Evolutionary conservation across 2,888 invertebrate genomes (phyloP).

Genomic region (Athrips mouffetella): DNA sequence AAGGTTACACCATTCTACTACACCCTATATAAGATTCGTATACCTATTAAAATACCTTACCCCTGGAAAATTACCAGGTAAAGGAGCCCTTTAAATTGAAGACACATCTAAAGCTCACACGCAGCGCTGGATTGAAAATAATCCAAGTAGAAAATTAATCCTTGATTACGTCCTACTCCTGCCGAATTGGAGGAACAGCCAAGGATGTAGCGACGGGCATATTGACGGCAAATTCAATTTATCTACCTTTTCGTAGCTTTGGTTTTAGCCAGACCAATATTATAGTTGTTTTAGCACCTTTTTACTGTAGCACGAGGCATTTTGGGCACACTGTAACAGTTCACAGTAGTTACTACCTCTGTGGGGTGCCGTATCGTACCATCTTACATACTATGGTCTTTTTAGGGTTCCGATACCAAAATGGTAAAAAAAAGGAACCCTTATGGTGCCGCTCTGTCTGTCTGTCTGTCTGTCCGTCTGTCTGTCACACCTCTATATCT

Average conservation of each 20-base stretch:
- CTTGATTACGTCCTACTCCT: slow-evolving; percentile 68
- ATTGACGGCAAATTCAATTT: neutral
- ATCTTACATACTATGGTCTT: no score
- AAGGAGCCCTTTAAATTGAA: slow-evolving; percentile 61
- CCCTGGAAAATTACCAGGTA: slow-evolving; percentile 47
- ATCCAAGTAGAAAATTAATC: slow-evolving; percentile 78
- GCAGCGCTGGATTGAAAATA: slow-evolving; percentile 73
- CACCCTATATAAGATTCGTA: neutral
- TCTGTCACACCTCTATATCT: no score
- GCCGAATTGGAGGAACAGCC: slow-evolving; percentile 47
- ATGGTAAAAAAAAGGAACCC: no score
- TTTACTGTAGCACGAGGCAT: no score
- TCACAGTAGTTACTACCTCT: no score
- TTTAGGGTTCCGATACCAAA: no score
- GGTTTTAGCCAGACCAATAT: neutral
- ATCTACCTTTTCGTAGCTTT: neutral
- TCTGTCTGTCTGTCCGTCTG: no score
- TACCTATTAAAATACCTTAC: slow-evolving; percentile 25
- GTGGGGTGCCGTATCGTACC: no score
- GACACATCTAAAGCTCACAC: slow-evolving; percentile 63
- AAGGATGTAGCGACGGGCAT: slow-evolving; percentile 30
- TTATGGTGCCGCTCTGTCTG: no score
- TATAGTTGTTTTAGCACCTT: no score
- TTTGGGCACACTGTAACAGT: no score
- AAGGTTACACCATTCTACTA: neutral